Base-by-base conservation (phyloP, 2,888 invertebrate species). In the Pyrrhia umbra region DNA sequence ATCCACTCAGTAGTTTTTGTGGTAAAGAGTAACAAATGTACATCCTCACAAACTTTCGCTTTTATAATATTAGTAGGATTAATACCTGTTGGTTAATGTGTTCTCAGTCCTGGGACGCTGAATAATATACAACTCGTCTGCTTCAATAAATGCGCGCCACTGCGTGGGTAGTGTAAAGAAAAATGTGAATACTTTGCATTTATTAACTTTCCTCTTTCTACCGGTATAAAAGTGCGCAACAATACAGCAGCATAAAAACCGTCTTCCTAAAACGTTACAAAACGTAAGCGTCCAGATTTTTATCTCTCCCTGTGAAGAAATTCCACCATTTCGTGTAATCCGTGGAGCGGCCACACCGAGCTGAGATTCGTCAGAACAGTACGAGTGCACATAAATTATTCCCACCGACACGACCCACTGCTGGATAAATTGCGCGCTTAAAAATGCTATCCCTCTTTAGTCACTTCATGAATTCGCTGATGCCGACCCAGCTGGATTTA, bases 381-480 rank as follows among this genome's bases (percentile, higher is more conserved):
- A 83, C 84, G 81, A 83, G 77, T 68, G 75, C 72, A 85, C 83
- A 88, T 89, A 87, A 86, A 87, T 88, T 84, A 88, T 88, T 88
- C 85, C 47, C 60, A 65, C 60, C 61, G 74, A 77, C 80, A 79
- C 80, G 78, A 80, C 69, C 82, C 81, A 78, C 77, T 68, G 68
- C 67, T 67, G 77, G 83, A 89, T 88, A 89, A 90, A 90, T 89
- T 85, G 84, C 81, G 72, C 79, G 85, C 82, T 89, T 87, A 85
- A 86, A 88, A 87, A 88, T 84, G 84, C 86, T 84, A 88, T 88
- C 86, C 83, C 81, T 89, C 85, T 88, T 88, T 82, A 83, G 82
- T 80, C 85, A 88, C 85, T 88, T 88, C 89, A 89, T 90, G 89
- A 89, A 88, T 89, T 84, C 77, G 61, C 75, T 84, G 81, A 85